Conservation (phyloP, 2,797 vertebrate species). For the Phrynocephalus guinanensis region DNA sequence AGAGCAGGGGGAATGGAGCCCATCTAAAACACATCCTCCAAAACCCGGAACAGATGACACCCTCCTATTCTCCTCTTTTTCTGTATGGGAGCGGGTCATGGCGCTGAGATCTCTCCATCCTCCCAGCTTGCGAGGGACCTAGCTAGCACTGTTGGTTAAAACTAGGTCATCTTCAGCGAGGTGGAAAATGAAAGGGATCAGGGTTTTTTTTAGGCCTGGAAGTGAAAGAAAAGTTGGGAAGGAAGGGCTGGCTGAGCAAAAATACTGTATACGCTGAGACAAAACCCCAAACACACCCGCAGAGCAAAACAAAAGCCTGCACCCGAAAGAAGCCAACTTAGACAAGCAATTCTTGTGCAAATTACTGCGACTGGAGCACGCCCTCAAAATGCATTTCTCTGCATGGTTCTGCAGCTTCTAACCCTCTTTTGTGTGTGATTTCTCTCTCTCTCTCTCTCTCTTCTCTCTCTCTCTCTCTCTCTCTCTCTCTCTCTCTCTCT, state of each 20-base stretch:
- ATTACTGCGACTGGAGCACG: neutral
- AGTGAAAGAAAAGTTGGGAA: neutral
- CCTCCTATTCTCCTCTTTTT: neutral
- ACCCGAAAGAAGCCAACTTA: neutral
- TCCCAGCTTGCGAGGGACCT: too few relatives aligned
- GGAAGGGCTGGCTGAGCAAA: too few relatives aligned
- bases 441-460: too few relatives aligned
- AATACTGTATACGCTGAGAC: too few relatives aligned
- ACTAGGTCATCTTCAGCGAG: slow-evolving; percentile 31
- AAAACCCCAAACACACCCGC: too few relatives aligned
- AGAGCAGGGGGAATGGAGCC: neutral
- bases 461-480: too few relatives aligned
- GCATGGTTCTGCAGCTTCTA: neutral
- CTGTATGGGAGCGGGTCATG: neutral
- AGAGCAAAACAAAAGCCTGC: too few relatives aligned
- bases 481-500: too few relatives aligned
- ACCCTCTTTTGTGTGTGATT: too few relatives aligned
- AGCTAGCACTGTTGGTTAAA: neutral
- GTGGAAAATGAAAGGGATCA: neutral
- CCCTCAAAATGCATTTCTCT: neutral
- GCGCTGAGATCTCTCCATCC: neutral
- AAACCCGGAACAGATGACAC: too few relatives aligned
- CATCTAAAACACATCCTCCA: neutral
- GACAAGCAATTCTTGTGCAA: neutral
- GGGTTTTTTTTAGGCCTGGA: neutral